Evolutionary conservation across 2,113 vertebrate species (phyloP).

Genomic region (Microtus oregoni): DNA sequence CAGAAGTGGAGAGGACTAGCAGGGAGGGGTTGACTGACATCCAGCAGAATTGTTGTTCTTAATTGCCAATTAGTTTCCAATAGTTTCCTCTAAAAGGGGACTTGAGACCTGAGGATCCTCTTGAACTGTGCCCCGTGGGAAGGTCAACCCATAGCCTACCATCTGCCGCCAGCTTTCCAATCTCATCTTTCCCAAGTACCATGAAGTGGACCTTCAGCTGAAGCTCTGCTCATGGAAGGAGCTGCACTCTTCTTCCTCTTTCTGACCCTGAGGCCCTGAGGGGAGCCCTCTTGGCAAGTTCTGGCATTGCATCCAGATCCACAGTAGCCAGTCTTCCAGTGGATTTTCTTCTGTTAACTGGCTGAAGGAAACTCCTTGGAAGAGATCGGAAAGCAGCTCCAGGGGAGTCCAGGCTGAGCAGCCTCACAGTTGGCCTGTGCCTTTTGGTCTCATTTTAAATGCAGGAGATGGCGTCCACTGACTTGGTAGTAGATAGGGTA

Average conservation of each 20-base stretch:
- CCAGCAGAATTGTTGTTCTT: no score
- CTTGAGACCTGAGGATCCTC: background rate
- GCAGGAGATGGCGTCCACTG: no score
- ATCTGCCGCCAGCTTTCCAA: background rate
- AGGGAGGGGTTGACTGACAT: background rate
- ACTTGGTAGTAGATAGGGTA: background rate
- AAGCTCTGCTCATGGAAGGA: accelerated
- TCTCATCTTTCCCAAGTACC: background rate
- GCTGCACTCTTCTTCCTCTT: background rate
- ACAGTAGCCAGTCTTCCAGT: background rate
- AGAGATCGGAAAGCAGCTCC: background rate
- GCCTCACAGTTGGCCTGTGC: accelerated
- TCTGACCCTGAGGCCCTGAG: background rate
- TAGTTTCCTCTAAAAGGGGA: background rate
- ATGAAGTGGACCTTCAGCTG: accelerated
- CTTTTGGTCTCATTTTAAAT: background rate
- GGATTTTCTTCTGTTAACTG: background rate
- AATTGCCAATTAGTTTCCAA: background rate
- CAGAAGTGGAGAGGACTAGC: background rate
- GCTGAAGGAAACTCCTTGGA: background rate
- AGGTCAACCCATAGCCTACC: background rate
- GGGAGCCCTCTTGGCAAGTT: background rate
- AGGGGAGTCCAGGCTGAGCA: background rate
- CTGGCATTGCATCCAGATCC: background rate
- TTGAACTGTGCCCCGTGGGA: background rate